phyloP scores from a whole-genome alignment of 2,888 invertebrate genomes.

The Himalopsyche anomala region DNA sequence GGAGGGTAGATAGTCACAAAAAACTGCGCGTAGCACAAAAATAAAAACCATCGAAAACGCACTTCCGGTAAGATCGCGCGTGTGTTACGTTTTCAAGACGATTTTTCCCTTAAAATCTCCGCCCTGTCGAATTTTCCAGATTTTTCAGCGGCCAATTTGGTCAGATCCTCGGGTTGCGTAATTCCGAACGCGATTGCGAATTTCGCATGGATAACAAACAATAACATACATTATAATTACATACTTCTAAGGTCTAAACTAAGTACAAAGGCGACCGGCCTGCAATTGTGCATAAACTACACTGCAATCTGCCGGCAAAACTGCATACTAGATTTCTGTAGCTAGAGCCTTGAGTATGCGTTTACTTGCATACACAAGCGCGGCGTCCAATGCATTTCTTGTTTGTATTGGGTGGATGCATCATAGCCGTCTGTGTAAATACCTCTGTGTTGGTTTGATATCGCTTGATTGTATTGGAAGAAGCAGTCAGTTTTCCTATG shows the following conservation, averaged over 20 bases:
- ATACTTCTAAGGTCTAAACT: constrained; percentile 55
- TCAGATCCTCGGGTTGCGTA: constrained; percentile 12
- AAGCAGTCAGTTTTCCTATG: constrained; percentile 22
- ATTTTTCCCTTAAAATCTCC: constrained; percentile 23
- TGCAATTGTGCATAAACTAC: constrained; percentile 76
- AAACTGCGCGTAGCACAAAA: constrained; percentile 38
- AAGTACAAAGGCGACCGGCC: constrained; percentile 60
- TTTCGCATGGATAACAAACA: constrained; percentile 45
- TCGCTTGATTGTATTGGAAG: constrained; percentile 14
- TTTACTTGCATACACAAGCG: constrained; percentile 37
- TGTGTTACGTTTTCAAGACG: constrained; percentile 30
- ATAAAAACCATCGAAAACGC: constrained; percentile 35
- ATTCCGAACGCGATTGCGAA: constrained; percentile 45
- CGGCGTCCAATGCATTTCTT: constrained; percentile 22
- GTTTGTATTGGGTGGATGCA: constrained; percentile 15
- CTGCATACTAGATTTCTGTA: constrained; percentile 74
- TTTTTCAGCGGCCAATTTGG: not conserved
- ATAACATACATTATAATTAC: constrained; percentile 52
- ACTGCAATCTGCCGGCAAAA: constrained; percentile 76
- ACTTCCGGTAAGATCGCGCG: constrained; percentile 40
- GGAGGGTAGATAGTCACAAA: not conserved
- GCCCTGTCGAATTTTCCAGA: constrained; percentile 40
- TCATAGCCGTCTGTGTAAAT: constrained; percentile 1
- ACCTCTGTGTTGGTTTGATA: constrained; percentile 36
- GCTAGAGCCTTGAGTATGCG: constrained; percentile 42